Base-by-base conservation (phyloP, 2,888 invertebrate genomes). In the Erebia palarica region DNA sequence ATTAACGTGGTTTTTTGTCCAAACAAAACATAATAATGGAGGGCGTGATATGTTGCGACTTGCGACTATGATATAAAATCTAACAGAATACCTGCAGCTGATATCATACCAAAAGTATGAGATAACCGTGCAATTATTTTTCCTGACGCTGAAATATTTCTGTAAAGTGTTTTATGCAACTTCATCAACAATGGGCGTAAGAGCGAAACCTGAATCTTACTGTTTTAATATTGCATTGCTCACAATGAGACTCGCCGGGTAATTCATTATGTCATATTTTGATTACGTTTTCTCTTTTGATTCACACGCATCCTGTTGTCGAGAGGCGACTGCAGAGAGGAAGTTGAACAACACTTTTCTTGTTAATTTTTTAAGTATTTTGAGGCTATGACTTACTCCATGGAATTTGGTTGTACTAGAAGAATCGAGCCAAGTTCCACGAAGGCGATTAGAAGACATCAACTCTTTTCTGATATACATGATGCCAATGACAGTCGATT, bases 151-250 rank as follows among this genome's bases (percentile, higher is more conserved):
- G 7, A 36, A 13, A 51, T 51, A n/a, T 18, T 10, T 55, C 10
- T 55, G 18, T 55, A 18, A 10, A 60, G 42, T 61, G 61, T 42
- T 61, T 64, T 64, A 64, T n/a, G 51, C 8, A 64, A 64, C 64
- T 51, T 51, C 51, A 13, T 27, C 27, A 36, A 64, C 49, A 51
- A 64, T 64, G 51, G 51, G 10, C 18, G 49, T 49, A 49, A 63
- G 49, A 49, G 51, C 47, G 49, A 65, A 36, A 55, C 53, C 16
- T 36, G 53, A 55, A 60, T 44, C 65, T 36, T 57, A 65, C 55
- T 65, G 55, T 65, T 55, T 55, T 65, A 53, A 53, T 65, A 61
- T 18, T 44, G 61, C 36, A 7, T 7, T 36, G 5, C 7, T 36
- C 7, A 36, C 36, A 61, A 47, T 61, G 18, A 18, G 11, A 16